Conservation (phyloP, 2,113 vertebrate genomes). For the Aleadryas rufinucha region DNA sequence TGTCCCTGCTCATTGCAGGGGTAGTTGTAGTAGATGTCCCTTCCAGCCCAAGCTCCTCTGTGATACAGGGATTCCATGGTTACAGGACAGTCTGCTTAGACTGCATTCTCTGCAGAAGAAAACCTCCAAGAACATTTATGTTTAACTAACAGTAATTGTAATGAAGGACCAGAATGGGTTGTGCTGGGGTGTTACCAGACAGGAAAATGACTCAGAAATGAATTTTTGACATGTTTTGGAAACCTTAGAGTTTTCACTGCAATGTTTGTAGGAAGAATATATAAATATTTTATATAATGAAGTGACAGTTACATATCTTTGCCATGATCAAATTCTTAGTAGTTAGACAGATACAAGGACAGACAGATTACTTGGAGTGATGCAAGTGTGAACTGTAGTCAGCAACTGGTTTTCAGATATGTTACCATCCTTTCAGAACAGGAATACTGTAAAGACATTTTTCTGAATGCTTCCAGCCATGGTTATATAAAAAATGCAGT, state of each 20-base stretch:
- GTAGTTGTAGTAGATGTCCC: not conserved
- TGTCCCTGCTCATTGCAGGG: not conserved
- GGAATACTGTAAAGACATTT: not conserved
- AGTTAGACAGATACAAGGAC: not conserved
- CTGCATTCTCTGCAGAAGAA: not conserved
- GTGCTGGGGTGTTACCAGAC: not conserved
- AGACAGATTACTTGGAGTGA: not conserved
- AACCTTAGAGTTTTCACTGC: not conserved
- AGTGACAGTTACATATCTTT: not conserved
- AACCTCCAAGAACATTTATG: not conserved
- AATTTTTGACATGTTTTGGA: not conserved
- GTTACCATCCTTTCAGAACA: not conserved
- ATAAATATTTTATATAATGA: not conserved
- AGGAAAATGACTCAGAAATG: not conserved
- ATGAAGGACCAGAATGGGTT: not conserved
- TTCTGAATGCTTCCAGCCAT: not conserved
- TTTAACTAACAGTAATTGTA: not conserved
- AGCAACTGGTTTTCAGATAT: not conserved
- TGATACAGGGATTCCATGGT: not conserved
- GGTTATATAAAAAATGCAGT: not conserved
- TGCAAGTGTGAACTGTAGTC: not conserved
- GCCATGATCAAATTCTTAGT: not conserved
- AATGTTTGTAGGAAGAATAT: not conserved
- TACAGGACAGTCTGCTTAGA: rapidly evolving
- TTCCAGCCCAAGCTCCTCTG: not conserved